Percentiles rank a stretch among this genome's conserved stretches.
phyloP scores from a whole-genome alignment of 2,888 invertebrate genomes.

The Sylvicola fuscatus region DNA sequence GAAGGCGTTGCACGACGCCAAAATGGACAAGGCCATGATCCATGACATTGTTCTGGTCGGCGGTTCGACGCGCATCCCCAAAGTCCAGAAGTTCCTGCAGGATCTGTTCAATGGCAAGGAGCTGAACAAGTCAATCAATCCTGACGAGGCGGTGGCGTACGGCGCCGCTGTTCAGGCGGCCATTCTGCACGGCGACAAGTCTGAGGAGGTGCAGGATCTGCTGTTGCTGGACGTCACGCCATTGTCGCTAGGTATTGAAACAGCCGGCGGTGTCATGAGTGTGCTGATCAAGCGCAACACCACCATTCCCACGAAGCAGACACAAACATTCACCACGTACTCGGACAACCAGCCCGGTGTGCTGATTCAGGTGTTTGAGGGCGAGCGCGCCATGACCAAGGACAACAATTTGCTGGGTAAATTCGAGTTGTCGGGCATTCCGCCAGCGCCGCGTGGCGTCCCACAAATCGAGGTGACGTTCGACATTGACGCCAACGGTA shows the following conservation, averaged over 20 bases:
- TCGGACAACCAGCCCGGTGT: constrained; percentile 96
- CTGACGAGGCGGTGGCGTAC: constrained; percentile 94
- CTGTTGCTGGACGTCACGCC: constrained; percentile 83
- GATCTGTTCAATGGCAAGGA: constrained; percentile 94
- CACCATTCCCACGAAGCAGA: constrained; percentile 92
- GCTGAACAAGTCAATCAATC: constrained; percentile 91
- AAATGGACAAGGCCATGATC: constrained; percentile 82
- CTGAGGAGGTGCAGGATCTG: constrained; percentile 75
- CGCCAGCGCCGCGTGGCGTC: constrained; percentile 79
- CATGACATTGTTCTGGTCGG: constrained; percentile 86
- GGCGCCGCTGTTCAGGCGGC: constrained; percentile 95
- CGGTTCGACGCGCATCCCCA: constrained; percentile 94
- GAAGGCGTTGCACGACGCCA: constrained; percentile 87
- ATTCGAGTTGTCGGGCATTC: constrained; percentile 92
- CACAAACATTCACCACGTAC: constrained; percentile 92
- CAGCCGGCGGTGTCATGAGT: constrained; percentile 89
- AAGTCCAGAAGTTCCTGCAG: constrained; percentile 90
- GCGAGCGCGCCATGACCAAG: constrained; percentile 87
- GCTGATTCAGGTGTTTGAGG: constrained; percentile 77
- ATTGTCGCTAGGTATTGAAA: constrained; percentile 77
- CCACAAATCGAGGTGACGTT: constrained; percentile 79
- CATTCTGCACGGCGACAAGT: constrained; percentile 78
- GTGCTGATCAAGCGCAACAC: constrained; percentile 93
- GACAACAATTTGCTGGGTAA: constrained; percentile 91
- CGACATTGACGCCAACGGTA: constrained; percentile 83